phyloP scores from a whole-genome alignment of 2,797 vertebrate species.

The Cossypha niveicapilla region DNA sequence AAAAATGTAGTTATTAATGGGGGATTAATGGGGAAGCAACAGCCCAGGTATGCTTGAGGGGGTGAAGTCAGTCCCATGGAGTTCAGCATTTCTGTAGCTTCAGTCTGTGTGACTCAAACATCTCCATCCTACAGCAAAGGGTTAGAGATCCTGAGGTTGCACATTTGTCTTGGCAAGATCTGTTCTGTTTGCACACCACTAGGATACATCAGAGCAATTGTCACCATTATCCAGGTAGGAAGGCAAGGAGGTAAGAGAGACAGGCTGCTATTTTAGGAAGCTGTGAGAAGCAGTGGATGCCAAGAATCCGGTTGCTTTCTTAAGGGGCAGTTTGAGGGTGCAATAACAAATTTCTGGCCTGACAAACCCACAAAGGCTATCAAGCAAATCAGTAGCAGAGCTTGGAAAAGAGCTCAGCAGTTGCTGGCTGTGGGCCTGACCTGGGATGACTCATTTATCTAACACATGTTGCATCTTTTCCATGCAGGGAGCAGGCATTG shows the following conservation, averaged over 20 bases:
- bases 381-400: constrained; percentile 45
- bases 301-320: background rate
- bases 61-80: background rate
- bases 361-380: background rate
- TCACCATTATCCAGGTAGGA: background rate
- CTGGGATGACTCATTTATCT: constrained; percentile 35
- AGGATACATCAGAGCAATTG: background rate
- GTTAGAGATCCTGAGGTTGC: background rate
- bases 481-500: constrained; percentile 18
- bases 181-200: background rate
- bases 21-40: background rate
- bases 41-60: background rate
- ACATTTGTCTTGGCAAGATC: background rate
- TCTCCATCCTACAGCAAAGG: background rate
- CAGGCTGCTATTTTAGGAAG: background rate
- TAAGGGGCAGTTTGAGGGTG: background rate
- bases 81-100: background rate
- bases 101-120: background rate
- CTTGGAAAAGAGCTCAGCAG: background rate
- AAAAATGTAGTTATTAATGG: background rate
- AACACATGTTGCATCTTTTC: constrained; percentile 52
- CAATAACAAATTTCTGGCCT: background rate
- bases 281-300: background rate
- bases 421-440: background rate
- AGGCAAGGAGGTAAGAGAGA: background rate